Evolutionary conservation across 2,113 vertebrate species (phyloP).

Genomic region (Trochalopteron elliotii): DNA sequence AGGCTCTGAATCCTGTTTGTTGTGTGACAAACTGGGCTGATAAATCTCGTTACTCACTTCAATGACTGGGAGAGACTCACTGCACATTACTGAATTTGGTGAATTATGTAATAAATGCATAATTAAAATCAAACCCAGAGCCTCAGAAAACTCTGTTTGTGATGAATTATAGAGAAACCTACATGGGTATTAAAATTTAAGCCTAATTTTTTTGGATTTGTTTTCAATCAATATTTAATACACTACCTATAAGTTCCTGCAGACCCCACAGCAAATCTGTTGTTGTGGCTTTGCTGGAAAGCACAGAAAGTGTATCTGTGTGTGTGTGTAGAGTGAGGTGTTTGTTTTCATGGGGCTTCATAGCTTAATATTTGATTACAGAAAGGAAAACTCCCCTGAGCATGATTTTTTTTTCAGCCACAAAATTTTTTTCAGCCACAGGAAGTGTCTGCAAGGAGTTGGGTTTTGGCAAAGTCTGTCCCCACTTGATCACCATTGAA

Average conservation of each 20-base stretch:
- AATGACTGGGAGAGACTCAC: conserved; percentile 36
- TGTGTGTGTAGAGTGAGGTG: neutral
- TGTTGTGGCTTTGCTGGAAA: neutral
- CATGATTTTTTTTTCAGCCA: neutral
- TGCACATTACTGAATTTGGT: conserved; percentile 56
- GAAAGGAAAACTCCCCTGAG: neutral
- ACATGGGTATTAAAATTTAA: neutral
- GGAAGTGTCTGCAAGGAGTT: neutral
- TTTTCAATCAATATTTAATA: conserved; percentile 51
- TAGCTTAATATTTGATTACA: neutral
- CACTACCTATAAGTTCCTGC: neutral
- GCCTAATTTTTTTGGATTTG: conserved; percentile 42
- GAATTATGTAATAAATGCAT: conserved; percentile 55
- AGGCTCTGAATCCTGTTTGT: conserved; percentile 46
- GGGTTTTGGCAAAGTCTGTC: neutral
- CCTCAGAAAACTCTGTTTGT: neutral
- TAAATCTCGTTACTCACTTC: conserved; percentile 62
- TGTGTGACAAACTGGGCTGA: conserved; percentile 65
- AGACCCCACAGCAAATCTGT: neutral
- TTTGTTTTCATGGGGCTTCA: neutral
- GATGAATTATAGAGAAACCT: neutral
- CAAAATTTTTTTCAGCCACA: neutral
- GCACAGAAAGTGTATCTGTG: neutral
- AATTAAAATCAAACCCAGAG: conserved; percentile 39
- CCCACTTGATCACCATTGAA: neutral